Conservation (phyloP, 2,113 vertebrate species). For the Xenopus borealis region DNA sequence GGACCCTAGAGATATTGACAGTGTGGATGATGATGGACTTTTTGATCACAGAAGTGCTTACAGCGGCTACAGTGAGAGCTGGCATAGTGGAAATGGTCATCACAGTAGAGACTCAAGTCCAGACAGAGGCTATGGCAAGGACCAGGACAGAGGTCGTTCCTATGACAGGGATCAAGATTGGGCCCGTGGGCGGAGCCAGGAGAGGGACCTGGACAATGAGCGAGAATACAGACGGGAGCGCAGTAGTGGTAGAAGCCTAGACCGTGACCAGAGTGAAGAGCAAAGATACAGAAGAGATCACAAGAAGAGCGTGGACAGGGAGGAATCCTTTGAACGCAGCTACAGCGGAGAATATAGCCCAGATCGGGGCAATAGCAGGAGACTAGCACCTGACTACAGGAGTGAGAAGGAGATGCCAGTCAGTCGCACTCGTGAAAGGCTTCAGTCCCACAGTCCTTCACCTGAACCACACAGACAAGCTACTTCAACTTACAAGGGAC, state of each 20-base stretch:
- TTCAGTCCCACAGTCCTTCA: conserved; percentile 63
- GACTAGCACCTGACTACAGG: conserved; percentile 54
- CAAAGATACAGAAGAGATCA: conserved; percentile 66
- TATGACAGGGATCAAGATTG: conserved; percentile 42
- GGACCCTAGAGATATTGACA: conserved; percentile 75
- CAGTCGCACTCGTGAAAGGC: conserved; percentile 71
- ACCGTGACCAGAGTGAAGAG: conserved; percentile 67
- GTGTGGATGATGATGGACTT: conserved; percentile 73
- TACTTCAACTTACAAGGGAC: conserved; percentile 31
- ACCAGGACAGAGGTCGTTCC: conserved; percentile 60
- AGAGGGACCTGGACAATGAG: conserved; percentile 44
- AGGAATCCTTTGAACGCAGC: conserved; percentile 61
- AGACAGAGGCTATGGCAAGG: conserved; percentile 64
- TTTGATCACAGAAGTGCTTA: conserved; percentile 82
- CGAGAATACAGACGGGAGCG: conserved; percentile 59
- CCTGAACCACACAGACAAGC: conserved; percentile 48
- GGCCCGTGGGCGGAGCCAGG: conserved; percentile 46
- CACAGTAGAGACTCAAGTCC: conserved; percentile 72
- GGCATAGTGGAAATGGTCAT: conserved; percentile 66
- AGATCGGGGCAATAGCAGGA: conserved; percentile 55
- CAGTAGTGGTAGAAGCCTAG: conserved; percentile 69
- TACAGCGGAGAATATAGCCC: conserved; percentile 62
- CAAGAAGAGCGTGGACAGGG: conserved; percentile 66
- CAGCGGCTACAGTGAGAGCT: conserved; percentile 74
- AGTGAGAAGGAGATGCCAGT: conserved; percentile 52